Conservation (phyloP, 1,140 invertebrate species). For the Calephelis nemesis region DNA sequence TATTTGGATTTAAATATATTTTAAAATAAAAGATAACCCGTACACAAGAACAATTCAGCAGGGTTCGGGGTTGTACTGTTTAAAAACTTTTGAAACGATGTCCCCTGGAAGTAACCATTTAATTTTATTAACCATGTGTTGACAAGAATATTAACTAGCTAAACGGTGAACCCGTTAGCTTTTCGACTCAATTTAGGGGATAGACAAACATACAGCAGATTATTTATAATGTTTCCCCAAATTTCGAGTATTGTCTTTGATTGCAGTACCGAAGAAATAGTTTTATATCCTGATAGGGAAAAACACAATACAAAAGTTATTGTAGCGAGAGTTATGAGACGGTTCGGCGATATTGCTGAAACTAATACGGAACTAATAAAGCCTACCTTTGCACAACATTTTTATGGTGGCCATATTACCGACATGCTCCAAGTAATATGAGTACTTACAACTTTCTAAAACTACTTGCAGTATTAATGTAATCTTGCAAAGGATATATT, state of each 20-base stretch:
- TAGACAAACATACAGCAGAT: too few species aligned
- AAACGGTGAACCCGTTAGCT: too few species aligned
- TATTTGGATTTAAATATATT: too few species aligned
- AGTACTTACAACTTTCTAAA: not conserved
- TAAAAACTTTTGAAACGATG: too few species aligned
- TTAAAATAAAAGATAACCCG: too few species aligned
- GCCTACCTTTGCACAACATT: slow-evolving; percentile 12
- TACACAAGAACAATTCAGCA: too few species aligned
- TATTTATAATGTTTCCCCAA: too few species aligned
- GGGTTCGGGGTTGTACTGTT: too few species aligned
- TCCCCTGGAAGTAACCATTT: too few species aligned
- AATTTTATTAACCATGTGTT: too few species aligned
- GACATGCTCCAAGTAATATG: not conserved
- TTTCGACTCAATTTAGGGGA: too few species aligned
- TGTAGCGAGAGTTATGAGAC: not conserved
- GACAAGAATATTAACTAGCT: too few species aligned
- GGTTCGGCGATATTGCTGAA: not conserved
- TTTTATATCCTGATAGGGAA: not conserved
- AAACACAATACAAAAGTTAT: slow-evolving; percentile 6
- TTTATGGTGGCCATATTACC: not conserved
- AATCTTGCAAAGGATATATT: not conserved
- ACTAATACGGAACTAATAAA: slow-evolving; percentile 16
- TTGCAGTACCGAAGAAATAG: not conserved
- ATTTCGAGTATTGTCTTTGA: not conserved
- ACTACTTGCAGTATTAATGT: not conserved